Evolutionary conservation across 2,797 vertebrate genomes (phyloP).

Genomic region (Mustela erminea): DNA sequence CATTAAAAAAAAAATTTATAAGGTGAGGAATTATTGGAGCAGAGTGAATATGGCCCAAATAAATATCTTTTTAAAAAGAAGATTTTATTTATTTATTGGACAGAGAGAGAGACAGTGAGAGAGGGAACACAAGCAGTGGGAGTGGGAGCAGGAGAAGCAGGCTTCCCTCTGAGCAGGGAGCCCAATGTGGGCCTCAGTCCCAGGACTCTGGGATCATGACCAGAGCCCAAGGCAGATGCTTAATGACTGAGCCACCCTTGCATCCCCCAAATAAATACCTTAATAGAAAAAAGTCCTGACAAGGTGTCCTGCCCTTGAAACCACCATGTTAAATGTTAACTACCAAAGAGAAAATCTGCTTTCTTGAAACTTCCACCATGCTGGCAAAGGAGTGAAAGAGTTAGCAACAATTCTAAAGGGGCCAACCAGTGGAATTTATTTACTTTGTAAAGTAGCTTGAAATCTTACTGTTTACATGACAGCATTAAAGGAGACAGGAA

Average conservation of each 20-base stretch:
- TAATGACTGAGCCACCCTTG: too few species aligned
- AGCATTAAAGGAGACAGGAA: background rate
- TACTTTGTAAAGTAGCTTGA: slow-evolving; percentile 55
- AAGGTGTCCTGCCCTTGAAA: background rate
- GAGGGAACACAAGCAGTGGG: too few species aligned
- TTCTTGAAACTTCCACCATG: slow-evolving; percentile 65
- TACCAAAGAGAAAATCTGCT: background rate
- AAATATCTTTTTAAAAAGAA: background rate
- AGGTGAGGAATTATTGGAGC: background rate
- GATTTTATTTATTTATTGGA: too few species aligned
- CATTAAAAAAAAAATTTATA: background rate
- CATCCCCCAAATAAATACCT: background rate
- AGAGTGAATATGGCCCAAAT: background rate
- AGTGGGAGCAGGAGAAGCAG: too few species aligned
- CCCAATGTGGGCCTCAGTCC: too few species aligned
- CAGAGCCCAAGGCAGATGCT: too few species aligned
- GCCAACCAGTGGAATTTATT: background rate
- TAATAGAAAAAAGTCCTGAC: background rate
- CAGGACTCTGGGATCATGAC: too few species aligned
- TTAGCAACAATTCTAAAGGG: slow-evolving; percentile 12
- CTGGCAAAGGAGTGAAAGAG: slow-evolving; percentile 55
- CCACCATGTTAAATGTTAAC: slow-evolving; percentile 9
- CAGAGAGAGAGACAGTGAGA: too few species aligned
- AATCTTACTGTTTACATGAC: background rate
- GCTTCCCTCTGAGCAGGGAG: too few species aligned